A percentile compares a stretch with the other conserved stretches of the same genome.
These are phyloP conservation scores for Sebastes steindachneri DNA, from an alignment of 2,797 vertebrate genomes.

Conservation along the genomic window DNA sequence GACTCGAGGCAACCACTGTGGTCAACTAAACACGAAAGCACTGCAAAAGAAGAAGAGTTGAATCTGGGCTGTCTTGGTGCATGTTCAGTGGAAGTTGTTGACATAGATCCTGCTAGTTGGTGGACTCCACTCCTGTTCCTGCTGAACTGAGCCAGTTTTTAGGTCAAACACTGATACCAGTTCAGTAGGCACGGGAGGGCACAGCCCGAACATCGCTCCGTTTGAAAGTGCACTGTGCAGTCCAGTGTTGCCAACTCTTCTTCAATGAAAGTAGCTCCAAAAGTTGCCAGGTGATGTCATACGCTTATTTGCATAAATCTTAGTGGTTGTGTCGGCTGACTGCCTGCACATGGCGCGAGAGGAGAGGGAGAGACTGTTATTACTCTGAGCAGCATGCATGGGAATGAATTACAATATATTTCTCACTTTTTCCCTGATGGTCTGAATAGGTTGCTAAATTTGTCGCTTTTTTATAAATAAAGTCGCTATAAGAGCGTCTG, in stretches of 20 bases:
- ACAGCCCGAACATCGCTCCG: constrained; percentile 61
- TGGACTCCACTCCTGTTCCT: constrained; percentile 96
- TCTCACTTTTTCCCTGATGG: no score
- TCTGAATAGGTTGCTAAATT: no score
- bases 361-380: no score
- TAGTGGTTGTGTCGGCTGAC: neutral
- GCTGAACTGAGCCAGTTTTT: constrained; percentile 99
- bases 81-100: constrained; percentile 17
- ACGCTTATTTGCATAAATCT: neutral
- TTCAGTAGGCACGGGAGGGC: constrained; percentile 89
- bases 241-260: no score
- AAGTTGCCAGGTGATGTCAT: neutral
- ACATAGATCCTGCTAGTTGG: constrained; percentile 15
- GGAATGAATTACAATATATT: no score
- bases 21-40: neutral
- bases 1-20: constrained; percentile 23
- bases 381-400: no score
- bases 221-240: neutral
- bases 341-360: no score
- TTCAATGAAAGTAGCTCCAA: neutral
- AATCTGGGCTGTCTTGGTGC: neutral
- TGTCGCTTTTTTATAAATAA: no score
- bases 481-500: no score
- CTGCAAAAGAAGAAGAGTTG: neutral
- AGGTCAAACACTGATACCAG: constrained; percentile 87